These are phyloP conservation scores for Archaeoteleia sp. DNA, from an alignment of 2,888 invertebrate species.

Conservation along the genomic window DNA sequence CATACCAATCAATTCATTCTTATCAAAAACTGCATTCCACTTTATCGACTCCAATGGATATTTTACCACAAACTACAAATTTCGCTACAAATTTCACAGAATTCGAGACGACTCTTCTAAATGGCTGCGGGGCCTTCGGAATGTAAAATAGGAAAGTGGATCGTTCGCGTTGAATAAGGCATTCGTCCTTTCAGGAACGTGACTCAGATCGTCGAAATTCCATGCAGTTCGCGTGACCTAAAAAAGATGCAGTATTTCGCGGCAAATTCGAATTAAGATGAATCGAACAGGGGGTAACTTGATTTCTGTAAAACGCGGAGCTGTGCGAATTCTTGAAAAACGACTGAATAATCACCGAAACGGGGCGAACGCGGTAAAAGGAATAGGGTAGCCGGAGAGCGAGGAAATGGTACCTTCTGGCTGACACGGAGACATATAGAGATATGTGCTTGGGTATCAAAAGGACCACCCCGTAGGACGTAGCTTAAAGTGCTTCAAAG, in stretches of 20 bases:
- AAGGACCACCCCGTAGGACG: constrained; percentile 53
- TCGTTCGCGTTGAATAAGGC: constrained; percentile 53
- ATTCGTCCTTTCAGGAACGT: constrained; percentile 52
- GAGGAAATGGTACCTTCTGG: constrained; percentile 17
- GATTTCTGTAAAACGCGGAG: constrained; percentile 11
- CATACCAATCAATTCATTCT: constrained; percentile 33
- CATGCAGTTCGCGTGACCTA: constrained; percentile 26
- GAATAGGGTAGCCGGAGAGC: constrained; percentile 1
- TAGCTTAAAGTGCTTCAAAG: constrained; percentile 60
- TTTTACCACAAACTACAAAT: constrained; percentile 40
- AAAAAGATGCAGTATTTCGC: constrained; percentile 32
- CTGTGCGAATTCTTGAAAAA: constrained; percentile 8
- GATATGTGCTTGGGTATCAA: constrained; percentile 34
- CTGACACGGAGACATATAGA: background rate
- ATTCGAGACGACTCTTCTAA: constrained; percentile 47
- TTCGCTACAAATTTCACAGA: constrained; percentile 49
- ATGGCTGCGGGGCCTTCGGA: constrained; percentile 48
- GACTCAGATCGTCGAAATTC: constrained; percentile 48
- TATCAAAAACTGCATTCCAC: constrained; percentile 10
- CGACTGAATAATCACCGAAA: constrained; percentile 14
- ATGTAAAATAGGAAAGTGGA: constrained; percentile 54
- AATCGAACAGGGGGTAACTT: constrained; percentile 11
- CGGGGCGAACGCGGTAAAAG: constrained; percentile 1
- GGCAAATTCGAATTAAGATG: constrained; percentile 32
- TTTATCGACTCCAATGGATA: constrained; percentile 38